Evolutionary conservation across 2,888 invertebrate genomes (phyloP).

Genomic region (Orchesellides sinensis): DNA sequence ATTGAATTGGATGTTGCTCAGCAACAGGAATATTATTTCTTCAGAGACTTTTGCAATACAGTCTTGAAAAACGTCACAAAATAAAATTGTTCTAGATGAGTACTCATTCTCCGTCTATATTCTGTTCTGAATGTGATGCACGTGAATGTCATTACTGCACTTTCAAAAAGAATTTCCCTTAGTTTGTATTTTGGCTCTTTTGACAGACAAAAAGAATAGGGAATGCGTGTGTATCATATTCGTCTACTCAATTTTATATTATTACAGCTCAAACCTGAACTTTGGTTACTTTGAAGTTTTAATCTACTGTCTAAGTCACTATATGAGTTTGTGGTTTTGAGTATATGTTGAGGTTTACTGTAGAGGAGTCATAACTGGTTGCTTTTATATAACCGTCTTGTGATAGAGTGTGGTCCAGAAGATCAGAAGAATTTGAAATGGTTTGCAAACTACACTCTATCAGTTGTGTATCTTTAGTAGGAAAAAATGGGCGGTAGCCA

Average conservation of each 20-base stretch:
- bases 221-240: too few species aligned
- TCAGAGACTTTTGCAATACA: too few species aligned
- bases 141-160: neutral
- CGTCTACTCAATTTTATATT: too few species aligned
- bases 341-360: neutral
- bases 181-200: too few species aligned
- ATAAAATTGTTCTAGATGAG: too few species aligned
- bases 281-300: constrained; percentile 21
- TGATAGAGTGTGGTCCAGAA: neutral
- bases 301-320: constrained; percentile 26
- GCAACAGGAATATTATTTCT: constrained; percentile 37
- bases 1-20: constrained; percentile 63
- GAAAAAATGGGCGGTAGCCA: constrained; percentile 27
- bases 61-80: too few species aligned
- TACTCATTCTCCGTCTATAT: too few species aligned
- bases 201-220: too few species aligned
- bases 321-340: constrained; percentile 23
- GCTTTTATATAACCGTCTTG: neutral
- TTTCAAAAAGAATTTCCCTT: too few species aligned
- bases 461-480: neutral
- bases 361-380: neutral
- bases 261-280: constrained; percentile 6
- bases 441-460: neutral
- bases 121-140: too few species aligned
- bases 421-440: neutral